Evolutionary conservation across 2,113 vertebrate species (phyloP), one percentile per base, ranked within the genome.

Genomic region (Phyllostomus hastatus): DNA sequence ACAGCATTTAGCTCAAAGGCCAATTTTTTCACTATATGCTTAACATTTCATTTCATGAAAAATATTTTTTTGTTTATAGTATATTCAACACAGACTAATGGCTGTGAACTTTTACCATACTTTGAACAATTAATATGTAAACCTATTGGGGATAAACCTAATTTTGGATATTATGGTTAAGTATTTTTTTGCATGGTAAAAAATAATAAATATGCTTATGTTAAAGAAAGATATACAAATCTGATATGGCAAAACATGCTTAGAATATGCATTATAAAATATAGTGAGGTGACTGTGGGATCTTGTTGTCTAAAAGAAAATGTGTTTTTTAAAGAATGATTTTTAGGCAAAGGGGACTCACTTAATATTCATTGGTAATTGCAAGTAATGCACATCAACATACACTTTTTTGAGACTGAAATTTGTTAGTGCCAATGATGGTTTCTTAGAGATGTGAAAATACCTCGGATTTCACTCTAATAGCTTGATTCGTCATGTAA

Each of bases 91-190:
- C n/a, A 88, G 67, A 26, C 43, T 12, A 91, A 20, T 50, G 48
- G 48, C 48, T 93, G 8, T 76, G 70, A 92, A 88, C 75, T 43
- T 88, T 96, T 70, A 52, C 19, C 41, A 86, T 96, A 41, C 61
- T 94, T 93, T 85, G 6, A 35, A 82, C 6, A 92, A 78, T 52
- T 78, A 83, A 82, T 82, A 78, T 89, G 61, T 79, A 94, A 94
- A 22, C 31, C 75, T 91, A 83, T 54, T 84, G 38, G 9, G 24
- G 12, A 54, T 78, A 67, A 79, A 87, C 46, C 82, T 72, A 92
- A 85, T 75, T 33, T 80, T 79, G 52, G 46, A 84, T 92, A 90
- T 41, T 57, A 33, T 59, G 4, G 11, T 67, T 89, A 84, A 76
- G 4, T 78, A 79, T 92, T 80, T 38, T 38, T 43, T 24, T 75